Conservation (phyloP, 2,888 invertebrate genomes). For the Sipunculus nudus region DNA sequence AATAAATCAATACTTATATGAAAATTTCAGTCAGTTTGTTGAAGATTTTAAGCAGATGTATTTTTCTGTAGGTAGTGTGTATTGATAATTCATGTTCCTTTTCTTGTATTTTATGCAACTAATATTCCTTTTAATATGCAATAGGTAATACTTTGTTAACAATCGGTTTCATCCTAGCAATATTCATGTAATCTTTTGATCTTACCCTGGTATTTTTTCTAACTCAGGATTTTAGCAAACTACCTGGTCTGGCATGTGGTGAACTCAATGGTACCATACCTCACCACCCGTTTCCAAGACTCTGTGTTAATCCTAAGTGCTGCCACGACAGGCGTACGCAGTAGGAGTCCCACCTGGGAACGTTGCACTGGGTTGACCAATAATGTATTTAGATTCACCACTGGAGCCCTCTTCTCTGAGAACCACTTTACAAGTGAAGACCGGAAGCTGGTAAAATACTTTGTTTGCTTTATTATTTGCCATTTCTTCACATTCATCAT, state of each 20-base stretch:
- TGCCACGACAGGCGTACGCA: constrained; percentile 41
- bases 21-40: too few species aligned
- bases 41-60: too few species aligned
- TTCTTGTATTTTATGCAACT: neutral
- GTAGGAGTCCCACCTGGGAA: constrained; percentile 44
- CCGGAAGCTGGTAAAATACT: constrained; percentile 48
- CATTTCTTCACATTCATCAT: neutral
- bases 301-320: constrained; percentile 42
- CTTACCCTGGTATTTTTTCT: too few species aligned
- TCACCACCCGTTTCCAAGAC: constrained; percentile 41
- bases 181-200: too few species aligned
- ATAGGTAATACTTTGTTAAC: too few species aligned
- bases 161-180: too few species aligned
- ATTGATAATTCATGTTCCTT: neutral
- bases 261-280: constrained; percentile 36
- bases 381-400: constrained; percentile 44
- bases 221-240: constrained; percentile 52
- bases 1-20: too few species aligned
- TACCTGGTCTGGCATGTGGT: constrained; percentile 50
- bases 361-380: constrained; percentile 44
- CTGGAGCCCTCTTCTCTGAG: constrained; percentile 51
- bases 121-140: too few species aligned
- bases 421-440: constrained; percentile 46
- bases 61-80: too few species aligned
- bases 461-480: too few species aligned